phyloP scores from a whole-genome alignment of 2,113 vertebrate species.

The Taxidea taxus region DNA sequence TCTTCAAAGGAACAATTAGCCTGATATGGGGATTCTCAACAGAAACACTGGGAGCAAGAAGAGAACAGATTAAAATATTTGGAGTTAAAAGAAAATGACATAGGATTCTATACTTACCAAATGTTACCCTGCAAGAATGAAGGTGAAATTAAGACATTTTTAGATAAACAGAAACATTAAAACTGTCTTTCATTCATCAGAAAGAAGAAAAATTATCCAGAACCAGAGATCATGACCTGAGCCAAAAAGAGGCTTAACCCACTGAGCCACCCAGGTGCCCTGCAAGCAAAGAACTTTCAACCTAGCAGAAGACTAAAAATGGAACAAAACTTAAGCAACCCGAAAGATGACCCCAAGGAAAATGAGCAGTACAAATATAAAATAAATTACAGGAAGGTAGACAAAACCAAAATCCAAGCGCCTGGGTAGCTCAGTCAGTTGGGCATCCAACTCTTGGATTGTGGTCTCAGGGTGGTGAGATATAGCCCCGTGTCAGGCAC shows the following conservation, averaged over 20 bases:
- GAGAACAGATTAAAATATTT: neutral
- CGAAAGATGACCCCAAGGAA: neutral
- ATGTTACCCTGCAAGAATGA: neutral
- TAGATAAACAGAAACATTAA: neutral
- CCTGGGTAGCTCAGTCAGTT: neutral
- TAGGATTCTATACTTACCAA: neutral
- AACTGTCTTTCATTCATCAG: neutral
- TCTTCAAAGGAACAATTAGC: neutral
- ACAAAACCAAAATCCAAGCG: neutral
- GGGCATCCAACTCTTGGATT: neutral
- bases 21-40: neutral
- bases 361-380: neutral
- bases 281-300: neutral
- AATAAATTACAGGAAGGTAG: neutral
- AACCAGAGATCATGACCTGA: neutral
- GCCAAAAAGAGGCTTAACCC: too few relatives aligned
- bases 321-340: neutral
- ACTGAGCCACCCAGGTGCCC: too few relatives aligned
- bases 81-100: neutral
- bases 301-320: neutral
- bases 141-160: neutral
- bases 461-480: neutral
- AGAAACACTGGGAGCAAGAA: neutral
- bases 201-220: neutral
- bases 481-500: neutral